These are phyloP conservation scores for Malurus alboscapulatus DNA, from an alignment of 2,113 vertebrate species.

Conservation along the genomic window DNA sequence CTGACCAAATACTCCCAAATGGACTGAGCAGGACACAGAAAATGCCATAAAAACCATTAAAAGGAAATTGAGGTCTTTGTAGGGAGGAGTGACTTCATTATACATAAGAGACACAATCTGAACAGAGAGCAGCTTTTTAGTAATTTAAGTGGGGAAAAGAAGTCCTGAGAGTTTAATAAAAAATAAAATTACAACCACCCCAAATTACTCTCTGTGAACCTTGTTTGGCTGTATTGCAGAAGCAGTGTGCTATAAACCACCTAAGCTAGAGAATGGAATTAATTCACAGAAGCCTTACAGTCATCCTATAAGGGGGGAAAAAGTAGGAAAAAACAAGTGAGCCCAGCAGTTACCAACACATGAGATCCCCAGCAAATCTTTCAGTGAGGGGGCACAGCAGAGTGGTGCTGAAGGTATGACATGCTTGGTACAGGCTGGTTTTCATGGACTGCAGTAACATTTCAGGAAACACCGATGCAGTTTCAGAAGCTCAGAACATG, in stretches of 20 bases:
- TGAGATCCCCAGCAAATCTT: not conserved
- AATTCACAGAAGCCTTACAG: not conserved
- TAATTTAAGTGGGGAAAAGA: not conserved
- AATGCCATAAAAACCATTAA: not conserved
- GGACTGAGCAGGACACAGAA: not conserved
- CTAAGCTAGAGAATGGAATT: not conserved
- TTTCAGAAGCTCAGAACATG: not conserved
- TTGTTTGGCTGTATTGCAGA: not conserved
- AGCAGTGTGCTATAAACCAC: not conserved
- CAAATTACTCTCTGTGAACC: not conserved
- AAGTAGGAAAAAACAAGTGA: not conserved
- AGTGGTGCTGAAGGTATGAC: not conserved
- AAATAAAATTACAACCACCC: not conserved
- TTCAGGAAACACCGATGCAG: rapidly evolving
- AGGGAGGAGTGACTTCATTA: not conserved
- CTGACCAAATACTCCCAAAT: not conserved
- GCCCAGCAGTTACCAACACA: not conserved
- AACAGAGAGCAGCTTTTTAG: not conserved
- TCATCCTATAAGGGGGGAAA: too few relatives aligned
- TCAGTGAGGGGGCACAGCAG: not conserved
- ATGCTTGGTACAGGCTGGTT: not conserved
- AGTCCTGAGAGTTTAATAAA: not conserved
- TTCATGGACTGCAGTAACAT: not conserved
- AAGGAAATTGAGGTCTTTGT: not conserved
- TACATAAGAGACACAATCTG: not conserved